phyloP scores from a whole-genome alignment of 2,113 vertebrate genomes.

The Pipra filicauda region DNA sequence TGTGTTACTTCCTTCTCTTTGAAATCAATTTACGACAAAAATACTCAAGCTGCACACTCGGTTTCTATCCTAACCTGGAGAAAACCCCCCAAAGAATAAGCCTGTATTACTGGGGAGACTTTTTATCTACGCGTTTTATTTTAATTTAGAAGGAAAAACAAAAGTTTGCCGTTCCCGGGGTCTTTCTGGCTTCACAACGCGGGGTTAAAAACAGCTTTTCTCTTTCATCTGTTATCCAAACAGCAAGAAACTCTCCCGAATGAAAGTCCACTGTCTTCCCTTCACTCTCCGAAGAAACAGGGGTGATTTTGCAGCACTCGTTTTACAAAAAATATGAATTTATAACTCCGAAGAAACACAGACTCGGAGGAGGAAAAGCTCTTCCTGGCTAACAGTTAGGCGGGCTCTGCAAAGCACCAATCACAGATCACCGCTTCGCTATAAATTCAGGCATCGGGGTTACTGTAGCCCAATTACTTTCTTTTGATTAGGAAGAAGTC shows the following conservation, averaged over 20 bases:
- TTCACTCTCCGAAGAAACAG: not conserved
- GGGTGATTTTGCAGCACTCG: not conserved
- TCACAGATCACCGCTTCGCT: slow-evolving; percentile 74
- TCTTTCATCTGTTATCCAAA: not conserved
- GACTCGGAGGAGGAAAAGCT: slow-evolving; percentile 56
- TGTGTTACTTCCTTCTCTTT: slow-evolving; percentile 68
- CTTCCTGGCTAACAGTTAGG: slow-evolving; percentile 66
- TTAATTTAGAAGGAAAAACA: slow-evolving; percentile 66
- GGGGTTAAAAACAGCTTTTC: slow-evolving; percentile 39
- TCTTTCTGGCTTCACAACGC: slow-evolving; percentile 21
- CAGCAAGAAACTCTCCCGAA: not conserved
- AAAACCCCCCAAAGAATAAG: slow-evolving; percentile 46
- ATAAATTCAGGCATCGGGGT: slow-evolving; percentile 76
- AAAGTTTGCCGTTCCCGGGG: slow-evolving; percentile 60
- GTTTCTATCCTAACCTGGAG: not conserved
- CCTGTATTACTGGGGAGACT: not conserved
- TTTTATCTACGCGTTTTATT: slow-evolving; percentile 15
- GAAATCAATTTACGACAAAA: slow-evolving; percentile 38
- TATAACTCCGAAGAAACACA: slow-evolving; percentile 79
- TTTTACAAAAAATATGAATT: slow-evolving; percentile 66
- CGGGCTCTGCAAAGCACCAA: slow-evolving; percentile 74
- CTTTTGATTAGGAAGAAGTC: slow-evolving; percentile 26
- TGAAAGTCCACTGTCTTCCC: slow-evolving; percentile 2
- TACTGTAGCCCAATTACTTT: slow-evolving; percentile 48
- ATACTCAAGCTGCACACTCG: not conserved